A percentile compares a stretch with the other conserved stretches of the same genome.
These are phyloP conservation scores for Trisateles emortualis DNA, from an alignment of 2,888 invertebrate genomes.

Conservation along the genomic window DNA sequence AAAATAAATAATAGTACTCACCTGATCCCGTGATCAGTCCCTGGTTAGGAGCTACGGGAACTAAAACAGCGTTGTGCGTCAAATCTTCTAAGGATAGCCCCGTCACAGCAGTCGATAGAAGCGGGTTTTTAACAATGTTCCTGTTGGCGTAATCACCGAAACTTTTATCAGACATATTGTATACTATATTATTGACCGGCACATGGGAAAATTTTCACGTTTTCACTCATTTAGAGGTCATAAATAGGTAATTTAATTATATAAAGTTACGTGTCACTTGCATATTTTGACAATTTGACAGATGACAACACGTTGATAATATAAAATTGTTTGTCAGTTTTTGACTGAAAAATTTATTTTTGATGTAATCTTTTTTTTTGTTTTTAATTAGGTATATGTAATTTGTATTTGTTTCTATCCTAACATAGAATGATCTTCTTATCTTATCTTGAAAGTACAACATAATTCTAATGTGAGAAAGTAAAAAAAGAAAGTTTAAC, in stretches of 20 bases:
- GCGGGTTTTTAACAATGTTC: slow-evolving; percentile 88
- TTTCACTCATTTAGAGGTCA: slow-evolving; percentile 84
- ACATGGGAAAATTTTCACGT: slow-evolving; percentile 71
- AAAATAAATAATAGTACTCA: slow-evolving; percentile 76
- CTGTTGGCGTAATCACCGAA: slow-evolving; percentile 77
- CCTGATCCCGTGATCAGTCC: slow-evolving; percentile 74
- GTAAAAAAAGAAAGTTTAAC: neutral
- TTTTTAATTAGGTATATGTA: neutral
- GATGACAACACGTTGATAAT: slow-evolving; percentile 48
- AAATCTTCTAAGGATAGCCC: slow-evolving; percentile 91
- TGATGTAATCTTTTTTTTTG: neutral
- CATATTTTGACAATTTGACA: slow-evolving; percentile 77
- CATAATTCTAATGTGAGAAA: too few relatives aligned
- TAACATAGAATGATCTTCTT: too few relatives aligned
- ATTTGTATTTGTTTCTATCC: too few relatives aligned
- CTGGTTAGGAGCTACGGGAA: slow-evolving; percentile 87
- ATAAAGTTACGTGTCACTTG: slow-evolving; percentile 85
- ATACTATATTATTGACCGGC: slow-evolving; percentile 61
- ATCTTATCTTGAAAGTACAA: too few relatives aligned
- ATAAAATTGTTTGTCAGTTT: slow-evolving; percentile 18
- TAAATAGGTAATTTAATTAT: slow-evolving; percentile 82
- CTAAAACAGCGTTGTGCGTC: slow-evolving; percentile 89
- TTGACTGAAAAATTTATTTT: neutral
- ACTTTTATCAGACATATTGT: slow-evolving; percentile 81
- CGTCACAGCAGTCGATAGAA: slow-evolving; percentile 91